phyloP scores from a whole-genome alignment of 2,113 vertebrate species.

The Cheirogaleus medius region DNA sequence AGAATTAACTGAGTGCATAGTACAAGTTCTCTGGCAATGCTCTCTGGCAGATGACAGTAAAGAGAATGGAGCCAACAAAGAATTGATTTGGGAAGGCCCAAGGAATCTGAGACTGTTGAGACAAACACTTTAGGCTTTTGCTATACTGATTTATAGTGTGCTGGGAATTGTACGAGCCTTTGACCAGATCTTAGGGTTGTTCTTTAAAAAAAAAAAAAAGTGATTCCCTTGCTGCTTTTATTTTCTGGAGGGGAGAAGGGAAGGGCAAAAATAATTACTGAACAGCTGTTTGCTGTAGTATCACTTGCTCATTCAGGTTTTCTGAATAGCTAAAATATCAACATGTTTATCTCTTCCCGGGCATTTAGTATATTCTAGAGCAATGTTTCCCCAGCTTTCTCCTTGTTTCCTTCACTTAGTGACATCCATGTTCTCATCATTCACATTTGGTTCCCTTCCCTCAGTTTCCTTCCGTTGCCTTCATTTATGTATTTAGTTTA shows the following conservation, averaged over 20 bases:
- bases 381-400: not conserved
- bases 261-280: not conserved
- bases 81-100: slow-evolving; percentile 36
- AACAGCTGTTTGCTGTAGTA: slow-evolving; percentile 30
- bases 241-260: not conserved
- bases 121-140: not conserved
- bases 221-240: not conserved
- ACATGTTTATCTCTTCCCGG: not conserved
- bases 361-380: not conserved
- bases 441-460: not conserved
- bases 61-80: not conserved
- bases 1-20: not conserved
- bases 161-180: slow-evolving; percentile 6
- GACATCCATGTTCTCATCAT: not conserved
- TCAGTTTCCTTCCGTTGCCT: not conserved
- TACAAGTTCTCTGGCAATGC: not conserved
- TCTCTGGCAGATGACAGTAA: not conserved
- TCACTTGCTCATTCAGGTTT: slow-evolving; percentile 22
- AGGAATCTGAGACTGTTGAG: not conserved
- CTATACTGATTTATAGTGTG: slow-evolving; percentile 29
- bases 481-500: slow-evolving; percentile 36
- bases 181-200: slow-evolving; percentile 25
- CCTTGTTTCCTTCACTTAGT: not conserved
- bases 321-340: slow-evolving; percentile 30
- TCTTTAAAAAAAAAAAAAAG: not conserved